Conservation (phyloP, 2,113 vertebrate species). For the Cyanoderma ruficeps region DNA sequence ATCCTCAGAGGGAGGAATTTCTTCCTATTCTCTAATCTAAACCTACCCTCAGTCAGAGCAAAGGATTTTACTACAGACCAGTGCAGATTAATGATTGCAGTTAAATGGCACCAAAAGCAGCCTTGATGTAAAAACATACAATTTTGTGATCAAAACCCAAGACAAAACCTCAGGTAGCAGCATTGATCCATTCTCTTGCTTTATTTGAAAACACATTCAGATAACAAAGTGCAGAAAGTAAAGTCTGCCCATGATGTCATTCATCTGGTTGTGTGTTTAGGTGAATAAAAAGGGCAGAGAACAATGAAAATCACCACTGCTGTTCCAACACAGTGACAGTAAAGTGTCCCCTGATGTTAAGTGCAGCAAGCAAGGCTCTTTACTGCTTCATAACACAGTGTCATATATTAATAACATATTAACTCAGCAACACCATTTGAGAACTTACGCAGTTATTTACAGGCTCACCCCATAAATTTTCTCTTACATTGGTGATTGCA, state of each 20-base stretch:
- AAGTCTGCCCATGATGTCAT: neutral
- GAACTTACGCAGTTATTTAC: constrained; percentile 31
- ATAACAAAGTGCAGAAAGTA: neutral
- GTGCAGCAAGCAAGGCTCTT: neutral
- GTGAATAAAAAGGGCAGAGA: neutral
- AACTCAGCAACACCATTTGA: neutral
- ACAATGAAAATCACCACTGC: neutral
- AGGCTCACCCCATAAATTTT: neutral
- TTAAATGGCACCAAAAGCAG: neutral
- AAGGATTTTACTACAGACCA: neutral
- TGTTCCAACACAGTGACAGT: neutral
- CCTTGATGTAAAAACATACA: neutral
- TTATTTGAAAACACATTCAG: constrained; percentile 53
- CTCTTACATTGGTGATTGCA: neutral
- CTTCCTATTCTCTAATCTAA: neutral
- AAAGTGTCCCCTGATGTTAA: neutral
- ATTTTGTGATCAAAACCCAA: neutral
- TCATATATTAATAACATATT: neutral
- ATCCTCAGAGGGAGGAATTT: neutral
- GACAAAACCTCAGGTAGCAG: neutral
- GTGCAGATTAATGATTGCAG: neutral
- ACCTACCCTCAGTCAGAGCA: neutral
- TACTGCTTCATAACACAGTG: neutral
- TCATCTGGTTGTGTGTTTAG: neutral
- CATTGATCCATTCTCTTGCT: neutral